Percentiles rank a stretch among this genome's conserved stretches.
Conservation (phyloP, 1,140 invertebrate genomes). For the Bombus sylvicola region DNA sequence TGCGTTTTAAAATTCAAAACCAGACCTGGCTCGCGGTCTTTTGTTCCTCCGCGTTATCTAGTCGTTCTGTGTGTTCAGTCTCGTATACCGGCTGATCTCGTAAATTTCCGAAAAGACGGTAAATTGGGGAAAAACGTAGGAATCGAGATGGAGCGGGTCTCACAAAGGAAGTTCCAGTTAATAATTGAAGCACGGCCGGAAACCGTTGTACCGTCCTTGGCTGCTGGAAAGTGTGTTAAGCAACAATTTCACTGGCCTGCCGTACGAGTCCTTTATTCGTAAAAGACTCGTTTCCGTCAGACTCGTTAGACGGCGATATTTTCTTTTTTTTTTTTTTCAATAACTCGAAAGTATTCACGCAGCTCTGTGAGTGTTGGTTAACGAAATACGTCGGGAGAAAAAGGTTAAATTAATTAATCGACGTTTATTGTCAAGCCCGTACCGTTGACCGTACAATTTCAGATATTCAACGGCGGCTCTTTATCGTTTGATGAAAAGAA, state of each 20-base stretch:
- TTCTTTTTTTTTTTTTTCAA: neutral
- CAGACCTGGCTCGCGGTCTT: slow-evolving; percentile 11
- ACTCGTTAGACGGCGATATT: neutral
- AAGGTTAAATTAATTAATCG: slow-evolving; percentile 5
- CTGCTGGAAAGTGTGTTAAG: slow-evolving; percentile 18
- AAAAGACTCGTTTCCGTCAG: neutral
- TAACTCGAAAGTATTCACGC: neutral
- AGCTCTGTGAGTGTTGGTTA: neutral
- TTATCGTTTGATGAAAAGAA: slow-evolving; percentile 23
- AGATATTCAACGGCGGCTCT: slow-evolving; percentile 12
- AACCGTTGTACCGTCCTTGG: slow-evolving; percentile 7
- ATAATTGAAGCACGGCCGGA: slow-evolving; percentile 9
- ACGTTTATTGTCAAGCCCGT: neutral
- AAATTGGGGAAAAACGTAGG: neutral
- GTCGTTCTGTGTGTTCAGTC: neutral
- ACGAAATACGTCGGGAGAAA: neutral
- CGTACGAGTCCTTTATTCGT: neutral
- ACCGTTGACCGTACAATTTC: slow-evolving; percentile 22
- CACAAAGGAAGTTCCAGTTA: neutral
- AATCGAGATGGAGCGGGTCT: neutral
- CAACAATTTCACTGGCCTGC: slow-evolving; percentile 3
- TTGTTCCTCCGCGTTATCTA: slow-evolving; percentile 45
- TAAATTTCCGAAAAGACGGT: neutral
- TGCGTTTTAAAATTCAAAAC: slow-evolving; percentile 52
- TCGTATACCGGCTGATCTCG: neutral